phyloP scores from a whole-genome alignment of 2,888 invertebrate genomes.

The Orgyia antiqua region DNA sequence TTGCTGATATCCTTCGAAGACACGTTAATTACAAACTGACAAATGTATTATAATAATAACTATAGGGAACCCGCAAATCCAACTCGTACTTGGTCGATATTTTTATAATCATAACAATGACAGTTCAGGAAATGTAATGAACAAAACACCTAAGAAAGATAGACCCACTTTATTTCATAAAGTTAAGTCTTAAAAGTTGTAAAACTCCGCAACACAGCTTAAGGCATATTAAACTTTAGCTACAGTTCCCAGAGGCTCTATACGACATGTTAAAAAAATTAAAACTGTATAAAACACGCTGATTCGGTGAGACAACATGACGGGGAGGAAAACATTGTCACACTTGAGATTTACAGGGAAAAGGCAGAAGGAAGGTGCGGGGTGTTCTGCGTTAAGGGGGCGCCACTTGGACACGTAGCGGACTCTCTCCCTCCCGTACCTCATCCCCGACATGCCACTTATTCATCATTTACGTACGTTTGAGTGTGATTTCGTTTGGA shows the following conservation, averaged over 20 bases:
- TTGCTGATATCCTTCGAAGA: too few species aligned
- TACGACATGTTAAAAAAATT: constrained; percentile 33
- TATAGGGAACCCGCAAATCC: too few species aligned
- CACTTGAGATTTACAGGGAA: constrained; percentile 59
- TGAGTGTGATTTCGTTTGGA: constrained; percentile 71
- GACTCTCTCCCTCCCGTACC: constrained; percentile 27
- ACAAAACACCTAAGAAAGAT: constrained; percentile 6
- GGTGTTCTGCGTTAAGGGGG: constrained; percentile 32
- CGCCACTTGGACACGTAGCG: constrained; percentile 68
- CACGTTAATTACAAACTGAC: too few species aligned
- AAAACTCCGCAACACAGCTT: constrained; percentile 11
- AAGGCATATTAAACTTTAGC: constrained; percentile 6
- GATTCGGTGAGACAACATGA: constrained; percentile 43
- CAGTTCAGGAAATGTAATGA: constrained; percentile 13
- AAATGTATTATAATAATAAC: too few species aligned
- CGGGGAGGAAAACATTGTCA: constrained; percentile 51
- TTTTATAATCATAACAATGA: constrained; percentile 1
- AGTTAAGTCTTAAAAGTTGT: constrained; percentile 5
- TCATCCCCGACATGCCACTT: constrained; percentile 48
- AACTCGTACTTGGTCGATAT: too few species aligned
- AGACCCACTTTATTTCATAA: not conserved
- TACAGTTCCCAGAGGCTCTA: constrained; percentile 3
- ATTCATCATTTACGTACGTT: constrained; percentile 72
- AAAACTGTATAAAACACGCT: constrained; percentile 37
- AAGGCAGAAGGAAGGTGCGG: constrained; percentile 24